Evolutionary conservation across 2,797 vertebrate species (phyloP).

Genomic region (Heterohyrax brucei): DNA sequence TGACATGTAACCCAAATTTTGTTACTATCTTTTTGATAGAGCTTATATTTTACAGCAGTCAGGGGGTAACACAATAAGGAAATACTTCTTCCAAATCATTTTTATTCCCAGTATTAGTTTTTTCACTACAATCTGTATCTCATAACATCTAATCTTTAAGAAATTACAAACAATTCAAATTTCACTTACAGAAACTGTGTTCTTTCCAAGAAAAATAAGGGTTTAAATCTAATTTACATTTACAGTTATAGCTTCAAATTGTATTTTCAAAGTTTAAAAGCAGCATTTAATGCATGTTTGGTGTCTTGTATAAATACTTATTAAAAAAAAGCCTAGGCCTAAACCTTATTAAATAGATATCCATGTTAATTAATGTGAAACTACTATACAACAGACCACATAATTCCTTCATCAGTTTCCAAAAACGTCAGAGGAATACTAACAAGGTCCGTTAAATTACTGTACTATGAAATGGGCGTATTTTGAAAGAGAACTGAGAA

Average conservation of each 20-base stretch:
- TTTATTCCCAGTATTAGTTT: slow-evolving; percentile 58
- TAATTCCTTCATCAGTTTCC: slow-evolving; percentile 65
- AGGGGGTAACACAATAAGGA: slow-evolving; percentile 27
- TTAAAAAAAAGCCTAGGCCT: slow-evolving; percentile 45
- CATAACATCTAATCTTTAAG: slow-evolving; percentile 55
- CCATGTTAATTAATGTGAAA: slow-evolving; percentile 67
- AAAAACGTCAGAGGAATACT: slow-evolving; percentile 65
- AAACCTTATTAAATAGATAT: slow-evolving; percentile 70
- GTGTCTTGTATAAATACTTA: slow-evolving; percentile 76
- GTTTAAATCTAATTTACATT: slow-evolving; percentile 66
- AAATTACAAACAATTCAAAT: slow-evolving; percentile 73
- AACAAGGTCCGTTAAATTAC: slow-evolving; percentile 66
- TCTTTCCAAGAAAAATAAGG: slow-evolving; percentile 70
- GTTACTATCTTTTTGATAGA: slow-evolving; percentile 49
- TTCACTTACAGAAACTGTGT: slow-evolving; percentile 66
- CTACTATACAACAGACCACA: slow-evolving; percentile 57
- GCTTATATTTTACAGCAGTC: slow-evolving; percentile 65
- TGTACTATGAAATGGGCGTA: slow-evolving; percentile 40
- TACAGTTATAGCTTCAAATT: slow-evolving; percentile 55
- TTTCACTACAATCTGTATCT: slow-evolving; percentile 59
- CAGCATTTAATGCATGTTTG: slow-evolving; percentile 77
- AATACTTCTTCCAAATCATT: slow-evolving; percentile 60
- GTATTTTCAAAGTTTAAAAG: slow-evolving; percentile 75
- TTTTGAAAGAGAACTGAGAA: slow-evolving; percentile 77
- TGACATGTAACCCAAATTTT: slow-evolving; percentile 67